Evolutionary conservation across 2,797 vertebrate species (phyloP).

Genomic region (Smutsia gigantea): DNA sequence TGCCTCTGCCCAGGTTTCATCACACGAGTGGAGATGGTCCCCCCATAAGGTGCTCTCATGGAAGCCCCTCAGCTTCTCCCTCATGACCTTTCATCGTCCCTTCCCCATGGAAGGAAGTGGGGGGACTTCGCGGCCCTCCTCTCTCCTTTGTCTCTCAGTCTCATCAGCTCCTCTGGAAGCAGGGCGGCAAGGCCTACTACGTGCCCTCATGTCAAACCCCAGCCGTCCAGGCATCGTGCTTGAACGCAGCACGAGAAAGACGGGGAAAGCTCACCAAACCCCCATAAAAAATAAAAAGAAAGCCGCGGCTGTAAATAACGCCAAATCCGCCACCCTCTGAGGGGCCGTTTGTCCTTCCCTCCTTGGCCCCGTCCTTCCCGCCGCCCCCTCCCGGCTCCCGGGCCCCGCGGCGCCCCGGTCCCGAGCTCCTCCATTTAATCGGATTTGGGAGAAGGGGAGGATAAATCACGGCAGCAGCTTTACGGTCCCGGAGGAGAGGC

Average conservation of each 20-base stretch:
- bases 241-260: constrained; percentile 38
- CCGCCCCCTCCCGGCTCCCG: constrained; percentile 72
- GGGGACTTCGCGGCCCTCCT: neutral
- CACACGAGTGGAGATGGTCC: neutral
- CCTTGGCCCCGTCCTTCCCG: constrained; percentile 80
- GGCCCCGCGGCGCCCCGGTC: constrained; percentile 80
- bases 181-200: neutral
- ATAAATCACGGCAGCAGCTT: constrained; percentile 84
- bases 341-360: constrained; percentile 82
- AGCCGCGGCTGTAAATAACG: constrained; percentile 81
- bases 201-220: neutral
- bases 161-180: neutral
- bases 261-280: constrained; percentile 59
- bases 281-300: constrained; percentile 69
- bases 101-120: neutral
- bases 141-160: neutral
- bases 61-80: neutral
- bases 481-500: constrained; percentile 83
- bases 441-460: constrained; percentile 83
- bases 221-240: neutral
- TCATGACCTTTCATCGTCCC: neutral
- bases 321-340: constrained; percentile 77
- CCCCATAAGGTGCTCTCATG: neutral
- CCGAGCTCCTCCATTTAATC: constrained; percentile 83
- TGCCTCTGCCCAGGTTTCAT: neutral